Evolutionary conservation across 2,888 invertebrate genomes (phyloP), one percentile per base, ranked within the genome.

Genomic region (Drosophila imparisetae): DNA sequence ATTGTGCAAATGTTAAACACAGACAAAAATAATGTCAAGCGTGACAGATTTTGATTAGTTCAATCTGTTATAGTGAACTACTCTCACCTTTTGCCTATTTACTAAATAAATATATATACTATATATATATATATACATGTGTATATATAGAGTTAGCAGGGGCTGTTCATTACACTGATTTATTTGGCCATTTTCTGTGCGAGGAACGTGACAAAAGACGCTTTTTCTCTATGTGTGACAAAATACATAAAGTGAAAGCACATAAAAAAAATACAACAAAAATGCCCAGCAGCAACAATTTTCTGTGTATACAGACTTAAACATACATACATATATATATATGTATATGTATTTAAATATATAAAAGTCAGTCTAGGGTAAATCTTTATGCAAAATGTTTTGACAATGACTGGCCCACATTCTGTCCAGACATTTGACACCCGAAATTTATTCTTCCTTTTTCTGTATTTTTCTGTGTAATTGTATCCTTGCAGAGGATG

Each of bases 201-300:
- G 84, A 71, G 72, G 76, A 81, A 89, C 89, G 87, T 88, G 87
- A 88, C 87, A 78, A 89, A 88, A 87, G 74, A 81, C 86, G 82
- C 55, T 83, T 87, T 87, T 85, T 71, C 73, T 59, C 59, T 69
- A 40, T 72, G 58, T 70, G 71, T 61, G 64, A 65, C 65, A 69
- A 73, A 74, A 54, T 60, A 71, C 48, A 71, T 38, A 64, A 76
- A 59, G 53, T 32, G 62, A 61, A 49, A 24, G 50, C 52, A 53
- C 53, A 63, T 69, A 55, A 42, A 38, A 55, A 57, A n/a, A 52
- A 21, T 53, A 48, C 34, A 50, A 57, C 50, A 64, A 59, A 59
- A 66, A 67, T 59, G 67, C 63, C 75, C 68, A 53, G 69, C 65
- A 81, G 72, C 80, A 60, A 64, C 49, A 66, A 66, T 62, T 58